A percentile compares a stretch with the other conserved stretches of the same genome.
Evolutionary conservation across 2,113 vertebrate genomes (phyloP).

Genomic region (Lasiurus borealis): DNA sequence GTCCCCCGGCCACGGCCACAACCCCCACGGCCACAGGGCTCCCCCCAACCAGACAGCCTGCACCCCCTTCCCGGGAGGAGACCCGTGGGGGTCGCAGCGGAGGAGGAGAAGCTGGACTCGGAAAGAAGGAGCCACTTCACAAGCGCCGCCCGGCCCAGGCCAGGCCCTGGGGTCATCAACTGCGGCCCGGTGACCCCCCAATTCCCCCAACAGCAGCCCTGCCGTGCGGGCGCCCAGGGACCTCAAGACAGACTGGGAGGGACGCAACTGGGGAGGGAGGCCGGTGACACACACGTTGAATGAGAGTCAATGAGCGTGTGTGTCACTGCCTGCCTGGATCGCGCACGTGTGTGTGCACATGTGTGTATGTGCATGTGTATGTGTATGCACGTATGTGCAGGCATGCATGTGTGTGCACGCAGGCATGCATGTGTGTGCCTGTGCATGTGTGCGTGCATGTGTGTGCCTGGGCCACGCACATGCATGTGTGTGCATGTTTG

Average conservation of each 20-base stretch:
- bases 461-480: too few relatives aligned
- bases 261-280: background rate
- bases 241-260: background rate
- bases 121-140: slow-evolving; percentile 88
- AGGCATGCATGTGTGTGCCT: too few relatives aligned
- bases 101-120: slow-evolving; percentile 88
- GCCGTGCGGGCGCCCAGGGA: background rate
- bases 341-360: background rate
- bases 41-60: slow-evolving; percentile 34
- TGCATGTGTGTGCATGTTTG: background rate
- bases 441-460: background rate
- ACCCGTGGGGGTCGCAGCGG: slow-evolving; percentile 87
- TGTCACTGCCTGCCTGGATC: slow-evolving; percentile 81
- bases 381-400: too few relatives aligned
- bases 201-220: slow-evolving; percentile 49
- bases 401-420: too few relatives aligned
- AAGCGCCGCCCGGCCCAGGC: slow-evolving; percentile 87
- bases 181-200: slow-evolving; percentile 70
- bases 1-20: background rate
- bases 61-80: slow-evolving; percentile 84
- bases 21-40: slow-evolving; percentile 55
- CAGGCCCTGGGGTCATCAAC: slow-evolving; percentile 84
- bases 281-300: slow-evolving; percentile 48
- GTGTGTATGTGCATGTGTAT: background rate
- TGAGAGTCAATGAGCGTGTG: slow-evolving; percentile 82